Base-by-base conservation (phyloP, 2,113 vertebrate species). In the Apodemus speciosus region DNA sequence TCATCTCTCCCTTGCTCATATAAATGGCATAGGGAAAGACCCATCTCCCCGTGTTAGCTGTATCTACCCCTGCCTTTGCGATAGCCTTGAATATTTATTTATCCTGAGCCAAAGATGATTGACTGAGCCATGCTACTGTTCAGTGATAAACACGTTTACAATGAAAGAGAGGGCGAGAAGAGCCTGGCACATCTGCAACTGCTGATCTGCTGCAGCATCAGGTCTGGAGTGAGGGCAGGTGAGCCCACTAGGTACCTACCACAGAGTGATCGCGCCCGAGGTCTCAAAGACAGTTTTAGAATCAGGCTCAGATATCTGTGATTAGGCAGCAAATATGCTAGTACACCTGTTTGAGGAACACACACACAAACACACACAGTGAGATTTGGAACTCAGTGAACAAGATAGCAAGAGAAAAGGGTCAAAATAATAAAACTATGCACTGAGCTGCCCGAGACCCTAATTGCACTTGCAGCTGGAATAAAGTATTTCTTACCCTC, bases 1-100 rank as follows among this genome's bases (percentile, higher is more conserved):
- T 97, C 89, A 96, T 97, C 96, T 96, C 95, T 97, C 95, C 95
- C 94, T 76, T 21, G 85, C 93, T 89, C 0, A 0, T 85, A 87
- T 71, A 76, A 96, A 91, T 58, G 92, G 53, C 58, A 35, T 92
- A 95, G 84, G 75, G 92, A 97, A 92, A 93, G 86, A 72, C 79
- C 60, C 77, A 56, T 43, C 88, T 62, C 92, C 77, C 91, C 89
- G 56, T 35, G 84, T 95, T 85, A 89, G 87, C 95, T 92, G 69
- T 91, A 88, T 73, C 86, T 64, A 49, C 64, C 92, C 95, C 89
- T 96, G 58, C 68, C 72, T 96, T 69, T 77, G 85, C 56, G 51
- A 94, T 91, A 94, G 88, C 79, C 95, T 60, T 60, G 85, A 40
- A n/a, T 72, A 69, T 88, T n/a, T 69, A 68, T 80, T 81, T 93